Evolutionary conservation across 2,113 vertebrate species (phyloP), one percentile per base, ranked within the genome.

Genomic region (Chamaetylas fuelleborni): DNA sequence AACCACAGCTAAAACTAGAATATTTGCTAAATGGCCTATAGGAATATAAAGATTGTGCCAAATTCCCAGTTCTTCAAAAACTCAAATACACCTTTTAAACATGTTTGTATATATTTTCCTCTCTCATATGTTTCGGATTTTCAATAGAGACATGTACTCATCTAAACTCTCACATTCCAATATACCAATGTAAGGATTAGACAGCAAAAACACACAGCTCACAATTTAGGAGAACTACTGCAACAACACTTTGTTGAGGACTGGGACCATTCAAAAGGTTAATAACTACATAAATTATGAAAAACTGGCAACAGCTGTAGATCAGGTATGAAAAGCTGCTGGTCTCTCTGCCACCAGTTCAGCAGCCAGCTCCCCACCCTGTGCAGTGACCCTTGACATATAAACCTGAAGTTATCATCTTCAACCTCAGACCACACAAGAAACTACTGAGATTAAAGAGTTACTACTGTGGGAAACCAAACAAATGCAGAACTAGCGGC

Each of bases 1-100:
- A 94, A 86, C n/a, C 28, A 50, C 62, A 76, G 64, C 43, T 77
- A 58, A 79, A 81, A 78, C 61, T n/a, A 61, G 31, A 93, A 62
- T n/a, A 66, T 18, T 45, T 71, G 34, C 56, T 88, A 78, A 74
- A 53, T n/a, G 22, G 65, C 50, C 65, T 81, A 74, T 14, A 78
- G 79, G 51, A 90, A 90, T 17, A 70, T 10, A 57, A 73, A 73
- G 26, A 60, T 8, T 25, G 11, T 31, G 38, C 26, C 4, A 2
- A 81, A 84, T 65, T 81, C 60, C 54, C 42, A 64, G 34, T 28
- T 40, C 47, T 80, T 88, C 57, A 62, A 58, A 47, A 64, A 73
- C 34, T 47, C 54, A 90, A 77, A 81, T 29, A 80, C 11, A 81
- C 8, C 42, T 73, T 86, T 54, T 54, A 91, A 71, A 48, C 11